Evolutionary conservation across 2,888 invertebrate species (phyloP), one percentile per base, ranked within the genome.

Genomic region (Amblyjoppa fuscipennis): DNA sequence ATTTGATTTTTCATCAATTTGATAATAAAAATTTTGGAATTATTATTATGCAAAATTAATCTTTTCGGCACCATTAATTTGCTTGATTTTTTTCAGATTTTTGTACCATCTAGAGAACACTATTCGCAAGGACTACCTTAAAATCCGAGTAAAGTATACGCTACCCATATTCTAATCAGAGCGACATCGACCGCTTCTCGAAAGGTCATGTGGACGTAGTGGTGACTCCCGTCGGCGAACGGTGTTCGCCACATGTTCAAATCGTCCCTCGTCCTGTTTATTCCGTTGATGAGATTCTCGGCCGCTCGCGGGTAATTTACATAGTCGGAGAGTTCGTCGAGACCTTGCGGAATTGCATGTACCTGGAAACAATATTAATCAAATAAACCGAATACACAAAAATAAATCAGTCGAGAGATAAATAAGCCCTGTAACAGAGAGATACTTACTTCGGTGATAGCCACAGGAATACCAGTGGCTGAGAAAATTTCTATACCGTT

Each of bases 401-500:
- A 75, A 59, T 61, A 59, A 53, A 75, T 38, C 3, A 38, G 20
- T 38, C 16, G 11, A 34, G 0, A 1, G 25, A 31, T 13, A 34
- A 76, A 53, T 38, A 53, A 53, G n/a, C 20, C 5, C 5, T 28
- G 4, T 28, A 34, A 53, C 59, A 61, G 76, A 45, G 51, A 70
- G 20, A 74, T 76, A 31, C 77, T 85, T 75, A 97, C 97, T 95
- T 96, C 96, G 91, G 95, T 95, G 81, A 97, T 95, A 71, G 93
- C 91, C 1, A 96, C 95, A 49, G 95, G 94, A 86, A 95, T 94
- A 11, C 97, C 97, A 73, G 95, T 94, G 20, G 94, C 94, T 85
- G 96, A 96, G 92, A 97, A 98, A 85, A 97, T 94, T 93, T 98
- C 97, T 76, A 98, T 95, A 2, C 97, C 97, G 91, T 97, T 97